Conservation (phyloP, 2,888 invertebrate species). For the Encarsia formosa region DNA sequence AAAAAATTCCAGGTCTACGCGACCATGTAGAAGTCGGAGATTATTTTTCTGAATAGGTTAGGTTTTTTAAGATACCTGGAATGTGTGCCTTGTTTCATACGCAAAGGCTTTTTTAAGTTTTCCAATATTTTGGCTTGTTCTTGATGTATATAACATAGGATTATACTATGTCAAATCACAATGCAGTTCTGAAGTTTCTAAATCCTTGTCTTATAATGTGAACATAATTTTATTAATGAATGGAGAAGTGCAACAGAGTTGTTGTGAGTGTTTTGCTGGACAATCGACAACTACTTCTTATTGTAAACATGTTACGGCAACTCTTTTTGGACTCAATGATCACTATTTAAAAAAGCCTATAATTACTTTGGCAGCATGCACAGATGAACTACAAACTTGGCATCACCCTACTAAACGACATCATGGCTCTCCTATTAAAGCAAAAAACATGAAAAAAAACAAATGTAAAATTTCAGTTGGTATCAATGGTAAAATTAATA, state of each 20-base stretch:
- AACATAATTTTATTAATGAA: not conserved
- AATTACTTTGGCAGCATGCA: not conserved
- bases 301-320: slow-evolving; percentile 8
- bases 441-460: not conserved
- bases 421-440: slow-evolving; percentile 6
- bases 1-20: too few species aligned
- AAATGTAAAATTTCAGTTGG: too few species aligned
- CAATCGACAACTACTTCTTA: not conserved
- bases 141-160: too few species aligned
- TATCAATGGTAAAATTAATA: too few species aligned
- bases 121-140: too few species aligned
- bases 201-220: not conserved
- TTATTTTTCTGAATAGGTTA: too few species aligned
- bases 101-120: too few species aligned
- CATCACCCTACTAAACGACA: slow-evolving; percentile 4
- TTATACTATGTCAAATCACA: slow-evolving; percentile 1
- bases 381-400: slow-evolving; percentile 9
- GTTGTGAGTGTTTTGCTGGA: slow-evolving; percentile 11
- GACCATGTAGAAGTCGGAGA: too few species aligned
- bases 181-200: slow-evolving; percentile 5
- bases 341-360: not conserved
- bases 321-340: not conserved
- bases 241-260: not conserved
- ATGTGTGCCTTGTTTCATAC: too few species aligned
- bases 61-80: too few species aligned